These are phyloP conservation scores for Pomatostomus ruficeps DNA, from an alignment of 2,113 vertebrate genomes.

Conservation along the genomic window DNA sequence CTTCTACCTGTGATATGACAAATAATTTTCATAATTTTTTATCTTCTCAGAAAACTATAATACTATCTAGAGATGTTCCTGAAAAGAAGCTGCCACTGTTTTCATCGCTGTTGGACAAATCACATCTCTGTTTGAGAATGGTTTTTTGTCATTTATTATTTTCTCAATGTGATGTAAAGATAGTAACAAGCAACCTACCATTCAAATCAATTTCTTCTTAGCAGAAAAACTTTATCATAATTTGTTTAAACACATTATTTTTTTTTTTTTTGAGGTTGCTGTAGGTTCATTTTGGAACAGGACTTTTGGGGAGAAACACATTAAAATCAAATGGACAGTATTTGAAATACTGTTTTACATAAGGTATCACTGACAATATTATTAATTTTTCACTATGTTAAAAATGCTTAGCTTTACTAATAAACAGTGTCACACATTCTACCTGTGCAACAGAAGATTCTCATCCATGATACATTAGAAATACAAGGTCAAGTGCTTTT, in stretches of 20 bases:
- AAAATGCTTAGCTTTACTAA: background rate
- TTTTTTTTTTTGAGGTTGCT: background rate
- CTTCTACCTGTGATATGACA: background rate
- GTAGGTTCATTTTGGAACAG: background rate
- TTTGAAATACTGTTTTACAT: background rate
- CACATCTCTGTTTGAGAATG: background rate
- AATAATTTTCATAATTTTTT: background rate
- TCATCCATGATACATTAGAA: background rate
- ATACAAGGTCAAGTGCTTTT: background rate
- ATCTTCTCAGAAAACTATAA: background rate
- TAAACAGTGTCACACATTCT: background rate
- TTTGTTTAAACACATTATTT: background rate
- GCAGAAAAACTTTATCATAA: background rate
- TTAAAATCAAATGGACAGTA: background rate
- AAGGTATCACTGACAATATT: background rate
- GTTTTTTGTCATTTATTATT: background rate
- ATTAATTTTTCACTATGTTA: background rate
- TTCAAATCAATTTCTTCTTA: background rate
- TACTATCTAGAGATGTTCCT: background rate
- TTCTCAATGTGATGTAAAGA: background rate
- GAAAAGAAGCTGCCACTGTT: background rate
- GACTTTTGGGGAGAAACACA: background rate
- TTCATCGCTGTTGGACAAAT: background rate
- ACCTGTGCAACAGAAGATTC: background rate
- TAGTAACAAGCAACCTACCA: background rate